Evolutionary conservation across 2,888 invertebrate species (phyloP).

Genomic region (Lymantria monacha): DNA sequence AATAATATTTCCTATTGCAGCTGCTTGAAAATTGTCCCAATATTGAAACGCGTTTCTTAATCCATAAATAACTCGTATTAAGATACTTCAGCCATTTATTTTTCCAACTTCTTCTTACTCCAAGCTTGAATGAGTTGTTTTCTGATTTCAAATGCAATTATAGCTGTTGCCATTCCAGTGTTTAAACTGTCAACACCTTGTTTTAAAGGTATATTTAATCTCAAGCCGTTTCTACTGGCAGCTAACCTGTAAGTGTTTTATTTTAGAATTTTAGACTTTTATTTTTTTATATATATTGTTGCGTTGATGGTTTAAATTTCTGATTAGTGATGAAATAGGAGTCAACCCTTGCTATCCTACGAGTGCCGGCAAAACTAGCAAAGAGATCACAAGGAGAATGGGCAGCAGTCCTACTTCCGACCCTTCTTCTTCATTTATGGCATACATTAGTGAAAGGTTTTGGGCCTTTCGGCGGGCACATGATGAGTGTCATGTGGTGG

Average conservation of each 20-base stretch:
- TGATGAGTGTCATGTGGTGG: no score
- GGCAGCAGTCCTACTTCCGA: no score
- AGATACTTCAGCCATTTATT: constrained; percentile 31
- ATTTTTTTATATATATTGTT: not conserved
- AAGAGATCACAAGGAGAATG: no score
- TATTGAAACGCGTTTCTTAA: no score
- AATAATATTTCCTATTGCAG: no score
- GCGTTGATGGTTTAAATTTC: not conserved
- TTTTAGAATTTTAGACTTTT: not conserved
- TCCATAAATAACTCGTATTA: constrained; percentile 16
- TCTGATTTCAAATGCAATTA: constrained; percentile 92
- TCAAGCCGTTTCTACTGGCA: constrained; percentile 79
- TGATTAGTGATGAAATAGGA: no score
- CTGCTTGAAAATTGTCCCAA: no score
- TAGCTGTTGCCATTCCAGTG: constrained; percentile 89
- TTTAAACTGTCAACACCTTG: constrained; percentile 92
- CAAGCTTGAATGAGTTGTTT: constrained; percentile 81
- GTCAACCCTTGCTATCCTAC: no score
- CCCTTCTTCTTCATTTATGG: no score
- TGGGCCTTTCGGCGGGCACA: no score
- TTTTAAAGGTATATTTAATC: constrained; percentile 90
- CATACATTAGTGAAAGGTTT: no score
- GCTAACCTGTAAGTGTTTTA: constrained; percentile 72
- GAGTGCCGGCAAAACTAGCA: no score
- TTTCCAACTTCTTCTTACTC: constrained; percentile 49